A percentile compares a stretch with the other conserved stretches of the same genome.
These are phyloP conservation scores for Borostomias antarcticus DNA, from an alignment of 2,797 vertebrate genomes.

Conservation along the genomic window DNA sequence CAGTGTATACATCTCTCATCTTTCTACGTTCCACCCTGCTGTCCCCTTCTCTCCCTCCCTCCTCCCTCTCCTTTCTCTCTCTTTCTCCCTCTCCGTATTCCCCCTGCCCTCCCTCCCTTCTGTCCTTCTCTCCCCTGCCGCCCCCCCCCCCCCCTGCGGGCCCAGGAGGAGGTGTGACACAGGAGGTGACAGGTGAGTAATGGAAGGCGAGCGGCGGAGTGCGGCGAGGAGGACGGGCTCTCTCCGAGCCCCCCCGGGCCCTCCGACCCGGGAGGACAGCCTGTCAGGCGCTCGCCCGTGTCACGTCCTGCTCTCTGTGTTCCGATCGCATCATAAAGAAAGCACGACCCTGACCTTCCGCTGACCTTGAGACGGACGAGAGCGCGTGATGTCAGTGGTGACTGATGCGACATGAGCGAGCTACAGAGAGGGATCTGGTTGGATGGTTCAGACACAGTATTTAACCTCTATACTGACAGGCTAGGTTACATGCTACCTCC, in stretches of 20 bases:
- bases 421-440: not conserved
- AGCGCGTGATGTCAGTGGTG: not conserved
- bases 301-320: not conserved
- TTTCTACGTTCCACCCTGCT: too few relatives aligned
- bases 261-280: too few relatives aligned
- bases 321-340: not conserved
- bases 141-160: not conserved
- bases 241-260: too few relatives aligned
- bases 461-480: not conserved
- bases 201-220: not conserved
- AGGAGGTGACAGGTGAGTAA: not conserved
- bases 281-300: too few relatives aligned
- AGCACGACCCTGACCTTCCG: not conserved
- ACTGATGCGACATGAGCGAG: conserved; percentile 3
- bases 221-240: not conserved
- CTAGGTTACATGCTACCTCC: not conserved
- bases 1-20: too few relatives aligned
- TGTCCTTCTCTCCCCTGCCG: not conserved
- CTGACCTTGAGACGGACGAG: not conserved
- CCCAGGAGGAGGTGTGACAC: not conserved
- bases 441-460: not conserved
- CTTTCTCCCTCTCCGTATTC: not conserved
- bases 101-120: not conserved
- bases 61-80: not conserved
- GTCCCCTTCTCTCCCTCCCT: too few relatives aligned